These are phyloP conservation scores for Theonella swinhoei DNA, from an alignment of 37 sponge, comb jelly and placozoan species.

Conservation along the genomic window DNA sequence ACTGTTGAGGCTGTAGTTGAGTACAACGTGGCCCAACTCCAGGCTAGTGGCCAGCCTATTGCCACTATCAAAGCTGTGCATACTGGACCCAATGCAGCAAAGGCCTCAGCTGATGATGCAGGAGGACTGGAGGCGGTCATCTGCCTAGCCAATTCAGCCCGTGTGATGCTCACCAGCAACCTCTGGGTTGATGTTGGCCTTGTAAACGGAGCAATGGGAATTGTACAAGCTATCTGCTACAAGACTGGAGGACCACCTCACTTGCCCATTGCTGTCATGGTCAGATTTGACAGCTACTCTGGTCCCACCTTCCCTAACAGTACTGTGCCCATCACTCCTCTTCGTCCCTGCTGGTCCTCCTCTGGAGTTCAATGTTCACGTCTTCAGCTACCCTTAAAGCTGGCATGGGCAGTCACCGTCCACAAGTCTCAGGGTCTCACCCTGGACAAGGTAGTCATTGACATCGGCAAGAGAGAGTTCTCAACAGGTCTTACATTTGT, in stretches of 20 bases:
- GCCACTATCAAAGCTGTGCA: too few species aligned
- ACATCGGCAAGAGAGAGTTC: constrained; percentile 47
- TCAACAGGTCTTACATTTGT: constrained; percentile 50
- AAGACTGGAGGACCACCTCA: constrained; percentile 28
- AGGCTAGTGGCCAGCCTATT: too few species aligned
- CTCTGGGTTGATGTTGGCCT: too few species aligned
- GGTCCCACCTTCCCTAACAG: constrained; percentile 32
- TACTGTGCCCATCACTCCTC: constrained; percentile 29
- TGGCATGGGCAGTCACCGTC: too few species aligned
- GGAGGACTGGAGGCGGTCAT: not conserved
- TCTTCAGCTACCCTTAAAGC: constrained; percentile 16
- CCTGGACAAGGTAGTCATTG: constrained; percentile 42
- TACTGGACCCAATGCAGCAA: too few species aligned
- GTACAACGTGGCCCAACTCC: too few species aligned
- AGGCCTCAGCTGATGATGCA: too few species aligned
- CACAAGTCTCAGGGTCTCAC: too few species aligned
- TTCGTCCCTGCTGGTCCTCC: constrained; percentile 3
- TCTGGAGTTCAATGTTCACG: not conserved
- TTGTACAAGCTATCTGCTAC: too few species aligned
- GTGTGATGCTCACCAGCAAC: too few species aligned
- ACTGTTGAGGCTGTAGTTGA: too few species aligned
- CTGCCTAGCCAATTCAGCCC: constrained; percentile 8
- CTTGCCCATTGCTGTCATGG: constrained; percentile 46
- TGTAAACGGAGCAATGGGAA: too few species aligned
- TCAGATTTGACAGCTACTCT: constrained; percentile 37